These are phyloP conservation scores for Apamea anceps DNA, from an alignment of 2,888 invertebrate species.

Conservation along the genomic window DNA sequence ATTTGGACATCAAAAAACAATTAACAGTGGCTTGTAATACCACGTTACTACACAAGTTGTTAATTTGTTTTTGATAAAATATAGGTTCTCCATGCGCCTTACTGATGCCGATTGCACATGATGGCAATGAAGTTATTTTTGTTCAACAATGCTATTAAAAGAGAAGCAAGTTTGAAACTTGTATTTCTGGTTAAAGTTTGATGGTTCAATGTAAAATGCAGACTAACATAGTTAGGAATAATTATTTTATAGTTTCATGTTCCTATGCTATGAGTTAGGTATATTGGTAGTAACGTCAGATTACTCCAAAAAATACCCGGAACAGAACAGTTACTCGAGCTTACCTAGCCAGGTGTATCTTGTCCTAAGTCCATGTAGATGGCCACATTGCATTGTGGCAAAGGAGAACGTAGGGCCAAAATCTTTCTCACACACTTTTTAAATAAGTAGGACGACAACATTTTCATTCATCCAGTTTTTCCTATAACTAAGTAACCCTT, in stretches of 20 bases:
- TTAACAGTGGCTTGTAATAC: conserved; percentile 1
- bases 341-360: neutral
- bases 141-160: conserved; percentile 6
- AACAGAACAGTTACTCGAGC: no score
- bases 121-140: conserved; percentile 11
- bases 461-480: no score
- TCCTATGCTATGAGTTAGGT: neutral
- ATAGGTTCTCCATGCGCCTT: neutral
- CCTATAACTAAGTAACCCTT: no score
- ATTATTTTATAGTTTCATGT: neutral
- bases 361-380: no score
- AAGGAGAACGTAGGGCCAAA: no score
- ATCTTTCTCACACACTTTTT: no score
- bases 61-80: conserved; percentile 16
- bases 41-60: neutral
- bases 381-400: no score
- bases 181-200: conserved; percentile 15
- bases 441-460: no score
- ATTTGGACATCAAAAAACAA: neutral
- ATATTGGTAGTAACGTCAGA: neutral
- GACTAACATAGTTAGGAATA: neutral
- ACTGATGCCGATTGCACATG: conserved; percentile 15
- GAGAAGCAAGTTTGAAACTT: conserved; percentile 1
- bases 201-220: conserved; percentile 1
- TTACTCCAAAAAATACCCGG: neutral